Base-by-base conservation (phyloP, 2,797 vertebrate species). In the Molossus molossus region DNA sequence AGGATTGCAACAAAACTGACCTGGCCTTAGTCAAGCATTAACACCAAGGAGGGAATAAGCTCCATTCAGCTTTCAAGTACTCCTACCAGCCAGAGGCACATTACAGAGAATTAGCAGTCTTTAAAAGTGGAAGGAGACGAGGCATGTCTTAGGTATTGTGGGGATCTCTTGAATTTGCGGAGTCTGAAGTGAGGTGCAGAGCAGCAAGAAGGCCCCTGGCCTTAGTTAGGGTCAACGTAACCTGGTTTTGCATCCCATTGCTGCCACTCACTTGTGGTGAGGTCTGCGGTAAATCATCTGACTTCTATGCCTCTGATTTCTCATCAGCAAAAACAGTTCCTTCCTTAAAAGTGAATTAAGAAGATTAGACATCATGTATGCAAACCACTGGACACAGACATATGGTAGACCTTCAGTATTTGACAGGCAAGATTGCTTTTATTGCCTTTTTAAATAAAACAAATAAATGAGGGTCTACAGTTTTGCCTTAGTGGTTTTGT, bases 61-160 rank as follows among this genome's bases (percentile, higher is more conserved):
- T 37, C 50, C 77, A 15, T n/a, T 50, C 73, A 10, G 72, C n/a
- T 86, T 62, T 79, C 58, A 65, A 81, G 55, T 23, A 45, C 17
- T n/a, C 12, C 81, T 80, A 87, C 81, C 60, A 81, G 86, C 82
- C 60, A 88, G 81, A 83, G 48, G 69, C 57, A 33, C n/a, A 23
- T 70, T 55, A 15, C 37, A 53, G 83, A 90, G 81, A 86, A 75
- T 85, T 25, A 69, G 69, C 25, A 2, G 65, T 50, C 83, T 94
- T 94, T 57, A 67, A 85, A 53, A 40, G 45, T 6, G 1, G 25
- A 60, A 18, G 55, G 23, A 18, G 21, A 64, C 37, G 89, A 72
- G 72, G 23, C 57, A 4, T 85, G 27, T 62, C 80, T 60, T 62
- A 48, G 64, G 55, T 55, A 50, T 14, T 70, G 21, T 48, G 37